phyloP scores from a whole-genome alignment of 2,113 vertebrate genomes.

The Capreolus pygargus region DNA sequence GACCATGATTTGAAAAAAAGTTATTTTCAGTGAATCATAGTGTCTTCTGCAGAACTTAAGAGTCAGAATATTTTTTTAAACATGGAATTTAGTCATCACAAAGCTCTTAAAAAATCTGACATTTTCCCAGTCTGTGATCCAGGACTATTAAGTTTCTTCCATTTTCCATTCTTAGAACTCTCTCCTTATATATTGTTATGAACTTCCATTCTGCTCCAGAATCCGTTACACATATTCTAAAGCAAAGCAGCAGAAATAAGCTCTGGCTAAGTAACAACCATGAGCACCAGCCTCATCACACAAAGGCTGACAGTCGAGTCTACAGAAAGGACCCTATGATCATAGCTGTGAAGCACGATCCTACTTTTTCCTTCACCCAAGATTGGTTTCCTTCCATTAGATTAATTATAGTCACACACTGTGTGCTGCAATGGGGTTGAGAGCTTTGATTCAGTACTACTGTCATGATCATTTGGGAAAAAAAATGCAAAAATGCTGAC shows the following conservation, averaged over 20 bases:
- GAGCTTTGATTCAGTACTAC: neutral
- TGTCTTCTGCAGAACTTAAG: neutral
- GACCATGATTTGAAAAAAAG: neutral
- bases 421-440: neutral
- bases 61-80: neutral
- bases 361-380: neutral
- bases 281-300: accelerated
- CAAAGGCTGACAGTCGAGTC: neutral
- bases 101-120: neutral
- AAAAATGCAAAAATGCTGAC: accelerated
- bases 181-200: accelerated
- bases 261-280: too few species aligned
- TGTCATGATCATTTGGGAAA: neutral
- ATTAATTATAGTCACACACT: too few species aligned
- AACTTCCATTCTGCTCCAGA: neutral
- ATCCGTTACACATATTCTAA: neutral
- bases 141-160: neutral
- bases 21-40: neutral
- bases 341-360: neutral
- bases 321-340: neutral
- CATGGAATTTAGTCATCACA: neutral
- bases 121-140: neutral
- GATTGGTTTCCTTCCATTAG: neutral
- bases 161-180: neutral
- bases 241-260: neutral